These are phyloP conservation scores for Blastobasis adustella DNA, from an alignment of 2,888 invertebrate genomes.

Conservation along the genomic window DNA sequence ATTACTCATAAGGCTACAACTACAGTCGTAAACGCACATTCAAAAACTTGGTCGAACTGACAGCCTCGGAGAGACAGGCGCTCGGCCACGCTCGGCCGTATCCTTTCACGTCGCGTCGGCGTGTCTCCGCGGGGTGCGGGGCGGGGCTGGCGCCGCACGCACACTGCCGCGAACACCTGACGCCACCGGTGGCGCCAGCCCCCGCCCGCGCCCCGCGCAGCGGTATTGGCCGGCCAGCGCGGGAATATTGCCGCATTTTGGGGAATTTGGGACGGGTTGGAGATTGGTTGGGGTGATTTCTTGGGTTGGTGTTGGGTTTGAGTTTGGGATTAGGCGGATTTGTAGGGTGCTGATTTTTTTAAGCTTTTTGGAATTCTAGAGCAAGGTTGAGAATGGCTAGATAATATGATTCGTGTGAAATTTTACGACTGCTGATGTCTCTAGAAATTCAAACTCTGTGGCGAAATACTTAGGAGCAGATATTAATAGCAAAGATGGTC, in stretches of 20 bases:
- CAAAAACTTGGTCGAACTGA: constrained; percentile 23
- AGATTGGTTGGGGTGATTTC: neutral
- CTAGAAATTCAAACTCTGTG: too few species aligned
- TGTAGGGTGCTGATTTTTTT: too few species aligned
- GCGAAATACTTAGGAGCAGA: too few species aligned
- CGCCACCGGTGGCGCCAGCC: constrained; percentile 69
- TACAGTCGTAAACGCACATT: neutral
- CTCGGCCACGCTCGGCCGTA: constrained; percentile 7
- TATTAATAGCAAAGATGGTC: too few species aligned
- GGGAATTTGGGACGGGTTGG: constrained; percentile 13
- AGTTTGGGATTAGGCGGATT: too few species aligned
- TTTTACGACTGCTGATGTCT: too few species aligned
- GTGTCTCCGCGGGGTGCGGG: constrained; percentile 17
- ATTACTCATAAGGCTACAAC: too few species aligned
- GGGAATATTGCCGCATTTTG: constrained; percentile 14
- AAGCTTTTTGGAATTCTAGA: too few species aligned
- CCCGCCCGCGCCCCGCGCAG: constrained; percentile 20
- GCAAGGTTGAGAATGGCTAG: too few species aligned
- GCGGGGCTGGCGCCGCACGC: constrained; percentile 65
- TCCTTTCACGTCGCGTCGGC: constrained; percentile 13
- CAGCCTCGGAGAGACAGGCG: constrained; percentile 7
- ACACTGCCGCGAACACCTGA: constrained; percentile 68
- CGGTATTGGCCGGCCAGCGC: constrained; percentile 27
- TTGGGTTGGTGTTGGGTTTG: too few species aligned
- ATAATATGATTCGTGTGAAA: too few species aligned